These are phyloP conservation scores for Drosophila dives DNA, from an alignment of 2,888 invertebrate species.

Conservation along the genomic window DNA sequence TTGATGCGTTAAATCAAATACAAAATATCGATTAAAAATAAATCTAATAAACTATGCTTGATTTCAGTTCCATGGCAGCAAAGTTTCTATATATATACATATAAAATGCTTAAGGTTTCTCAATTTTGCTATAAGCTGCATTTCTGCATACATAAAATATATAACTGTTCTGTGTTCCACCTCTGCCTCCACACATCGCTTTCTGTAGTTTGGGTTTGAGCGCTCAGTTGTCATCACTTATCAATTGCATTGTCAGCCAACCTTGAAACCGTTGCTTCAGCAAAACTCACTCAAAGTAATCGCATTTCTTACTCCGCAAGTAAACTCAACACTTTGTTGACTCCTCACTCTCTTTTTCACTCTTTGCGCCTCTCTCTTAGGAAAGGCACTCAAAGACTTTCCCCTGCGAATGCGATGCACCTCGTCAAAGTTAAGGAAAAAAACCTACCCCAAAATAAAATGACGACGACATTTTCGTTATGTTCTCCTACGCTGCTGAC, in stretches of 20 bases:
- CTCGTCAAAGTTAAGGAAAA: slow-evolving; percentile 55
- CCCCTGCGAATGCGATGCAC: slow-evolving; percentile 38
- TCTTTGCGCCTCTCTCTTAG: slow-evolving; percentile 23
- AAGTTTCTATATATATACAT: neutral
- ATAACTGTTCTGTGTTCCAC: neutral
- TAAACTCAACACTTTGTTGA: neutral
- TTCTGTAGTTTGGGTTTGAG: neutral
- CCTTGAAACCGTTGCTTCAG: slow-evolving; percentile 38
- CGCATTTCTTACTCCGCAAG: slow-evolving; percentile 30
- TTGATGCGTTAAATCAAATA: neutral
- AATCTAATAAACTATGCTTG: neutral
- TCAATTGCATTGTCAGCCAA: slow-evolving; percentile 40
- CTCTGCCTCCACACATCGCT: neutral
- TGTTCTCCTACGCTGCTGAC: slow-evolving; percentile 65
- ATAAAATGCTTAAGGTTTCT: neutral
- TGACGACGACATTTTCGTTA: slow-evolving; percentile 41
- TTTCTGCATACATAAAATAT: neutral
- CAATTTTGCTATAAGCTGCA: neutral
- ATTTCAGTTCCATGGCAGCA: neutral
- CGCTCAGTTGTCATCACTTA: slow-evolving; percentile 20
- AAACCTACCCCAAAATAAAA: slow-evolving; percentile 58
- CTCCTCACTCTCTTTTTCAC: neutral
- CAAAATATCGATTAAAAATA: neutral
- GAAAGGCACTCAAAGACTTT: slow-evolving; percentile 39
- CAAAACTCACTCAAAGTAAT: slow-evolving; percentile 45